A percentile compares a stretch with the other conserved stretches of the same genome.
Evolutionary conservation across 1,140 invertebrate species (phyloP).

Genomic region (Rhopalosiphum maidis): DNA sequence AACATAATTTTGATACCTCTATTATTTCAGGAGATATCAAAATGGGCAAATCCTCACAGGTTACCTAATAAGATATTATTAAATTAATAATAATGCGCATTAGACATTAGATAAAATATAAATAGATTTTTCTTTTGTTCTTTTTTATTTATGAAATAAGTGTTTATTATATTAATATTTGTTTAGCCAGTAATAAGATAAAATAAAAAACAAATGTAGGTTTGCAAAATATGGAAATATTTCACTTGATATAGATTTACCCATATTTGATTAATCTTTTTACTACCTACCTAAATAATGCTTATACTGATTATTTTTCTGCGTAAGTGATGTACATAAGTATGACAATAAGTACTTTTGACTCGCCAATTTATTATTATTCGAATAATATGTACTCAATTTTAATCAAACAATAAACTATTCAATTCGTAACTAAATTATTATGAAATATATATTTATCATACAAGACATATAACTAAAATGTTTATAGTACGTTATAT

Average conservation of each 20-base stretch:
- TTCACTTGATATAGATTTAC: background rate
- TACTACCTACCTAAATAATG: background rate
- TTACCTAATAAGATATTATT: background rate
- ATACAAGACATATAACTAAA: background rate
- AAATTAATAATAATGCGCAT: background rate
- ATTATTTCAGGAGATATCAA: too few species aligned
- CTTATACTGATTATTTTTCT: background rate
- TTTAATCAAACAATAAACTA: background rate
- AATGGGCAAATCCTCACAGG: too few species aligned
- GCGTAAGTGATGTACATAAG: background rate
- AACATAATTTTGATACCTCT: too few species aligned
- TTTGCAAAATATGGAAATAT: background rate
- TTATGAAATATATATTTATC: background rate
- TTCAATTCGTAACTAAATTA: background rate
- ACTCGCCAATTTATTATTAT: background rate
- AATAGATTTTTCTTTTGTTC: background rate
- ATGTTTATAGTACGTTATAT: background rate
- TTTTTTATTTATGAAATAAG: background rate
- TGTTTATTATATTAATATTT: constrained; percentile 1
- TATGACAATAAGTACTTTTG: background rate
- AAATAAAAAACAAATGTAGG: background rate
- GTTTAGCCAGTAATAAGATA: background rate
- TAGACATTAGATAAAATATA: background rate
- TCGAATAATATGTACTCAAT: background rate
- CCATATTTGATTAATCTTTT: background rate